A percentile compares a stretch with the other conserved stretches of the same genome.
phyloP scores from a whole-genome alignment of 2,888 invertebrate species.

The Crossocerus cetratus region DNA sequence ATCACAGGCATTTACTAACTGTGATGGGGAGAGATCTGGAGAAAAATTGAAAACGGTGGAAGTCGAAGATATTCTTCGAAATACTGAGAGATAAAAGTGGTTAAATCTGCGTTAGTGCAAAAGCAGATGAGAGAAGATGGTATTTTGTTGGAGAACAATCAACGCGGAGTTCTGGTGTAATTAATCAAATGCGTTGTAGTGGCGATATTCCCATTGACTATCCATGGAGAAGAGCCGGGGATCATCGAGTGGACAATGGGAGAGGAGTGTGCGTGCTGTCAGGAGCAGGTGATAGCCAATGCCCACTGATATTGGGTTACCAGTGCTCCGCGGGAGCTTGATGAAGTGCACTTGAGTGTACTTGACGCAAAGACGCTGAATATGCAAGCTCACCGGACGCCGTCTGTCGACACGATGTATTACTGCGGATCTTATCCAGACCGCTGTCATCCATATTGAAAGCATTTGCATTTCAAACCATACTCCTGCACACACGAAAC shows the following conservation, averaged over 20 bases:
- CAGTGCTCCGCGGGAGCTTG: conserved; percentile 55
- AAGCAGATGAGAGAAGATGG: no score
- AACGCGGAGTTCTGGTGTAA: not conserved
- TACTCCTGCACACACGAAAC: conserved; percentile 11
- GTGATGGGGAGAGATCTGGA: no score
- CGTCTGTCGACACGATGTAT: conserved; percentile 74
- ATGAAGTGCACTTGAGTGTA: conserved; percentile 69
- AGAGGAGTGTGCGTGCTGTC: conserved; percentile 42
- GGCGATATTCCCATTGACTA: not conserved
- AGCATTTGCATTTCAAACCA: conserved; percentile 68
- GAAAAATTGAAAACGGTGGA: no score
- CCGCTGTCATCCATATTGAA: conserved; percentile 67
- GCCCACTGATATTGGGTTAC: conserved; percentile 45
- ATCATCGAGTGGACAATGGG: conserved; percentile 38
- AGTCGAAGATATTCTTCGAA: no score
- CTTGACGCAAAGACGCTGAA: conserved; percentile 71
- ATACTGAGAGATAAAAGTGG: no score
- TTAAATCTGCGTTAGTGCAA: no score
- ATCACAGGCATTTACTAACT: no score
- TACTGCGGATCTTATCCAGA: conserved; percentile 74
- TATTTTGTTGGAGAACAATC: no score
- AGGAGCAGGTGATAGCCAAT: conserved; percentile 25
- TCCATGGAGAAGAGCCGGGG: conserved; percentile 14
- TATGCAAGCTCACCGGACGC: conserved; percentile 75
- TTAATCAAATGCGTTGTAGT: not conserved